Base-by-base conservation (phyloP, 2,888 invertebrate genomes). In the Dicyrtomina minuta region DNA sequence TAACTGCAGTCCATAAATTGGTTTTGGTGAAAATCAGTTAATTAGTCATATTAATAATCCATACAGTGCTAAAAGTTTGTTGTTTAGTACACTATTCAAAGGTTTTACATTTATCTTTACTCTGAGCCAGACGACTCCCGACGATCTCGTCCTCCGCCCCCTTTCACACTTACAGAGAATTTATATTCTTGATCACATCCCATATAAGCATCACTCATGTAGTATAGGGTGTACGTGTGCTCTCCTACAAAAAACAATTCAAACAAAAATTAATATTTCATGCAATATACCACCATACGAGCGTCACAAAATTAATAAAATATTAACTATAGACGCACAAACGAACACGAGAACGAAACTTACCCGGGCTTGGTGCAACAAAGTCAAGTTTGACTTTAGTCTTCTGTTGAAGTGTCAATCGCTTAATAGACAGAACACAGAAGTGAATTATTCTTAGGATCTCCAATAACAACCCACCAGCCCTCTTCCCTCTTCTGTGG, bases 151-250 rank as follows among this genome's bases (percentile, higher is more conserved):
- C 77, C 75, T 12, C 73, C 72, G 15, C 73, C 72, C 2, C 75
- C 92, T 0, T 87, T 89, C 6, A 95, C 92, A 76, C 90, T 89
- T 15, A 93, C 90, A 0, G 86, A 87, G 82, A 99, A 94, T 83
- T 92, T 91, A 84, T 99, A 99, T 84, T 99, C 99, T 83, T 99
- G 99, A 86, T 99, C 99, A 80, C 98, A 99, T 10, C 99, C 99
- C 80, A 99, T 88, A 83, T 99, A 99, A 0, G 97, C 92, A 83
- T 99, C 99, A 79, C 96, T 96, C 96, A 99, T 99, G 84, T 94
- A 99, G 85, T 96, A 99, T 64, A 99, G 84, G 0, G 93, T 94
- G 83, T 96, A 98, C 15, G 90, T 89, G 83, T 96, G 93, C 33
- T 90, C 88, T 6, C 96, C 93, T 62, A 68, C 43, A 72, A 46